Evolutionary conservation across 2,113 vertebrate genomes (phyloP), one percentile per base, ranked within the genome.

Genomic region (Phocoena phocoena): DNA sequence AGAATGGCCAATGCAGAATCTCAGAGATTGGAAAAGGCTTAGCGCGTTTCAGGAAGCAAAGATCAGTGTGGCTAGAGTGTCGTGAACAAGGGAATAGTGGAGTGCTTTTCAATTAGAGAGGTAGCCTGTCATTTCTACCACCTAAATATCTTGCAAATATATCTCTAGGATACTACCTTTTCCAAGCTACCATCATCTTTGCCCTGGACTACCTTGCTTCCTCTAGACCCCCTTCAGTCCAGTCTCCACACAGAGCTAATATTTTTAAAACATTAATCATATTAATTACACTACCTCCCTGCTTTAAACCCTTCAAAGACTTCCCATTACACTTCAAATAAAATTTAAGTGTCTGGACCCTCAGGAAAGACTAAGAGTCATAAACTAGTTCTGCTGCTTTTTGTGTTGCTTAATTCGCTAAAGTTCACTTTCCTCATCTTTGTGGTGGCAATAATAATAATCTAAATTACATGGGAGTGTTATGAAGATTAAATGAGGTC

Each of bases 371-470:
- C 58, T 55, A 28, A 84, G 11, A 65, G 31, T 87, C 31, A 14
- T 73, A 67, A 44, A 15, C 28, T 92, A 62, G 33, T 83, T 68
- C 58, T 87, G n/a, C 63, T 53, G 20, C 85, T 67, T 86, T 84
- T 6, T 92, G n/a, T 83, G 26, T 60, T 95, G 7, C 53, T 89
- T 47, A 63, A n/a, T 82, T 96, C 60, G 21, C 44, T 84, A 58
- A 90, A 84, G 31, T 26, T 93, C 21, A 68, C 28, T 76, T 74
- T 47, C 23, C 41, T 87, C 44, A 63, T 79, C 83, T 83, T 93
- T 82, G 36, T 86, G 85, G 79, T 92, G 41, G 71, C 33, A 96
- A 96, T 81, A 92, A 74, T 55, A 84, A 93, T 86, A 84, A 90
- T 70, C 36, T 60, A 77, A 92, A 68, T 82, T 50, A 74, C 38